Base-by-base conservation (phyloP, 1,140 invertebrate genomes). In the Asobara japonica region DNA sequence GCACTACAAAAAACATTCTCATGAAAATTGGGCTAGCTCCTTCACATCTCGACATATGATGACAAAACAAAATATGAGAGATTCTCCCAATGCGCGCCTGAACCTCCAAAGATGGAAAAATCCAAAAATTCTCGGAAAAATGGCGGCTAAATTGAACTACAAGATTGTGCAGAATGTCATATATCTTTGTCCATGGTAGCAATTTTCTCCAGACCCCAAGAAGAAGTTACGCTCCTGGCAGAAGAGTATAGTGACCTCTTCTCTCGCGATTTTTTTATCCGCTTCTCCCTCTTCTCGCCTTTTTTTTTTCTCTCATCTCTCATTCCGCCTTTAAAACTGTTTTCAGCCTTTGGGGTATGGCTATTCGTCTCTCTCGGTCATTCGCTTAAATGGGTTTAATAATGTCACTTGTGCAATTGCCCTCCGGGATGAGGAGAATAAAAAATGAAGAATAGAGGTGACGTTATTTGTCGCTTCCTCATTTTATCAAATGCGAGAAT, bases 341-440 rank as follows among this genome's bases (percentile, higher is more conserved):
- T 65, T 65, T 65, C 30, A 20, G 25, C 30, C 62, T 68, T 68
- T 48, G 30, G 69, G 56, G 38, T 65, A 65, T 65, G 69, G 22
- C 60, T 36, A 25, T 56, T 56, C 20, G 45, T 36, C 38, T 65
- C 25, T 65, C 36, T 41, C 45, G 2, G 41, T 45, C 41, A 22
- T 22, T 48, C 38, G 62, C 64, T 72, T 72, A 66, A 72, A 72
- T 72, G 70, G 64, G 16, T 72, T 72, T 72, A 71, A 71, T 71
- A 71, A 72, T 65, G 64, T 72, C 70, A 72, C 70, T 72, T 72
- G 70, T 72, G 70, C 64, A 72, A 72, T 72, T 72, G 64, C 65
- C 69, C 61, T 30, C 62, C 29, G 31, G 41, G 41, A 22, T 41
- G 33, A 65, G 64, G 33, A 65, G 33, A 31, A 22, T 48, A 67